Evolutionary conservation across 2,888 invertebrate genomes (phyloP).

Genomic region (Conus canariensis): DNA sequence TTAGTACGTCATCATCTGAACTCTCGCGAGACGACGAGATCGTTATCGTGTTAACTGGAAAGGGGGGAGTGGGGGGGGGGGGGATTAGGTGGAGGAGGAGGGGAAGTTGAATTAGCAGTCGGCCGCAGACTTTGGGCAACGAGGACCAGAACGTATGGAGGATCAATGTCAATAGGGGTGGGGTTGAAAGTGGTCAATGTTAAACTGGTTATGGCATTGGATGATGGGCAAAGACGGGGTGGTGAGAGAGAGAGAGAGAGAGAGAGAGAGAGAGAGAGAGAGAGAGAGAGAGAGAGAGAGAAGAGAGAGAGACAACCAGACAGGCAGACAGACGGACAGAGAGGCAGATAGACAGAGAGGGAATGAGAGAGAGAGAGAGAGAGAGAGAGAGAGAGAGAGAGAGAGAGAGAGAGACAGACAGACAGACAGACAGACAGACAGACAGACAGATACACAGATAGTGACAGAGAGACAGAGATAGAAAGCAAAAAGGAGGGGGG

Average conservation of each 20-base stretch:
- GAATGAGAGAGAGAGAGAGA: not conserved
- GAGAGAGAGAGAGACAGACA: not conserved
- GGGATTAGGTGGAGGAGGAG: too few species aligned
- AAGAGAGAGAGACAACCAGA: too few species aligned
- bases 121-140: not conserved
- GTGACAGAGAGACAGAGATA: too few species aligned
- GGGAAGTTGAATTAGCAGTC: not conserved
- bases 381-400: not conserved
- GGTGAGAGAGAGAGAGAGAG: not conserved
- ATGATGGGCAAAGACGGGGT: not conserved
- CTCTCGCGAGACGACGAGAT: not conserved
- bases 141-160: not conserved
- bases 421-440: not conserved
- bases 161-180: not conserved
- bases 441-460: not conserved
- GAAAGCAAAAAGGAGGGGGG: too few species aligned
- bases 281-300: slow-evolving; percentile 10
- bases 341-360: not conserved
- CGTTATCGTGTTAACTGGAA: too few species aligned
- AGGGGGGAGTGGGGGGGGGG: too few species aligned
- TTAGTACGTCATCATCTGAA: not conserved
- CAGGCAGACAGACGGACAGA: not conserved
- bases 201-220: too few species aligned
- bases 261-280: slow-evolving; percentile 8
- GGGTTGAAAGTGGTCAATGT: too few species aligned